Evolutionary conservation across 2,888 invertebrate genomes (phyloP), one percentile per base, ranked within the genome.

Genomic region (Ectemnius continuus): DNA sequence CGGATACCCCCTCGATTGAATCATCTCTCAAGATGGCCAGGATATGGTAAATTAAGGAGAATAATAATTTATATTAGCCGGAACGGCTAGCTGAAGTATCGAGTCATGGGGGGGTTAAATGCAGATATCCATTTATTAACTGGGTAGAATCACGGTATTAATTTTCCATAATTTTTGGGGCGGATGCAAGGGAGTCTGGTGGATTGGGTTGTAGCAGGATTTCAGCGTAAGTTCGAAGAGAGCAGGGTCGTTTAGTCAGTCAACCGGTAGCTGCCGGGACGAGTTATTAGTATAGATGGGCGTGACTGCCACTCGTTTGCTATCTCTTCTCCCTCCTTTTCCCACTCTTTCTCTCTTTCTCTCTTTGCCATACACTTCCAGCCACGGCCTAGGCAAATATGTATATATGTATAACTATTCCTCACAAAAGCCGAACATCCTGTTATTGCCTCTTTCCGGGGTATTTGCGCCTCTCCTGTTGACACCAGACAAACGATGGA

Each of bases 211-310:
- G 26, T 62, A 16, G 58, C 26, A 2, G n/a, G 28, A 63, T 13
- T 67, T 63, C 65, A 16, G 68, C 48, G 45, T 46, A 56, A 18
- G 36, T 36, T 45, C 16, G 52, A 8, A 56, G 13, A 28, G 47
- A 52, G 65, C 28, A 36, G 36, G 36, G 8, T 36, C 36, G 8
- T 65, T 56, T 45, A 46, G 73, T 60, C 52, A 67, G 67, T 65
- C 59, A 46, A 67, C 70, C 79, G 73, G 75, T 78, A 75, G 78
- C 79, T 16, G 58, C n/a, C 36, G 28, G 45, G 52, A n/a, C 70
- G 75, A 79, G 70, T 71, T 78, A 79, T 78, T 71, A 67, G 67
- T 75, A 78, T 78, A 75, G 78, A 73, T 78, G 79, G 79, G 79
- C 78, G 79, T 78, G 79, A 69, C 76, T 70, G 62, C 59, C 67